Base-by-base conservation (phyloP, 2,888 invertebrate species). In the Galerucella nymphaeae region DNA sequence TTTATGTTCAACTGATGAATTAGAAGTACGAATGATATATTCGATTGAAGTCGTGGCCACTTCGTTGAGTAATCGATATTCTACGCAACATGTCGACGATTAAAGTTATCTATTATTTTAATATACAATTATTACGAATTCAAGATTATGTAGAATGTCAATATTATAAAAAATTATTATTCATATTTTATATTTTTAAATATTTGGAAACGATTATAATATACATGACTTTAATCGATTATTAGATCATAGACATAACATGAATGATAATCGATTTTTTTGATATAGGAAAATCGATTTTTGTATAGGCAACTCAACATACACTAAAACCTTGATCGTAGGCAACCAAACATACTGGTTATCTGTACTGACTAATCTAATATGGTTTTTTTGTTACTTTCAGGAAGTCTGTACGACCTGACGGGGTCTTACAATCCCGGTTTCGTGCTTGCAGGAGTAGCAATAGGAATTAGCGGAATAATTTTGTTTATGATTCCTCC, bases 401-500 rank as follows among this genome's bases (percentile, higher is more conserved):
- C 87, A 96, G 98, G 98, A 71, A 93, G 91, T 89, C 87, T 98
- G 70, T 95, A 90, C 83, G 98, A 98, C 83, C 86, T 88, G 14
- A 89, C 93, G 8, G 80, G 89, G 2, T 94, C 95, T 16, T 98
- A 97, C 88, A 90, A 94, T 81, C 93, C 95, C 16, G 96, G 95
- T 0, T 99, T 99, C 87, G 91, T 93, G 80, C 89, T 97, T 73
- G 95, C 97, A 20, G 99, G 99, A 6, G 87, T 90, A 0, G 92
- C 95, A 84, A 95, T 98, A 72, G 93, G 94, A 5, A 76, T 94
- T 59, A 97, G 97, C 83, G 98, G 98, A 13, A 66, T 95, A 58
- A 95, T 98, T 88, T 89, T 98, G 75, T 97, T 95, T 86, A 86
- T 91, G 75, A 95, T 96, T 83, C 96, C 96, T 9, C 86, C 91